These are phyloP conservation scores for Euwallacea fornicatus DNA, from an alignment of 1,140 invertebrate genomes.

Conservation along the genomic window DNA sequence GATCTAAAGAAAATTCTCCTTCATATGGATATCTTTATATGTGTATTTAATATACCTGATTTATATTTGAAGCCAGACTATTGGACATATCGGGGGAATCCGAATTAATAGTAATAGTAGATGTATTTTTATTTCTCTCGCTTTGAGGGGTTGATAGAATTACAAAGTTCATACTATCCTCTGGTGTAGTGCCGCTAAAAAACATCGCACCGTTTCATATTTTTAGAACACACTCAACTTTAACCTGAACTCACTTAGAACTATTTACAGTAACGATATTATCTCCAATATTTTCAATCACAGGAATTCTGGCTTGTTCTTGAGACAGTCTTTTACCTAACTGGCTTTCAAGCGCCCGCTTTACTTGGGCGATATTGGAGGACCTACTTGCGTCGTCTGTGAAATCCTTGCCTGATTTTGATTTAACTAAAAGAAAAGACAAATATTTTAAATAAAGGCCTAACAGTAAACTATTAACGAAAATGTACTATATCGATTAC, in stretches of 20 bases:
- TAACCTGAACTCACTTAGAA: slow-evolving; percentile 25
- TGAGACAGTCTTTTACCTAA: slow-evolving; percentile 36
- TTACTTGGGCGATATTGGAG: slow-evolving; percentile 37
- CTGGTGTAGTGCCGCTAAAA: slow-evolving; percentile 37
- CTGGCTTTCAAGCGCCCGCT: slow-evolving; percentile 40
- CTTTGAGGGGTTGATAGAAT: slow-evolving; percentile 42
- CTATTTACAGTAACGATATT: slow-evolving; percentile 42
- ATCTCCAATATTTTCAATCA: slow-evolving; percentile 30
- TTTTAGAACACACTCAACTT: background rate
- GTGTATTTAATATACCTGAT: slow-evolving; percentile 56
- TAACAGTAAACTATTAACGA: too few species aligned
- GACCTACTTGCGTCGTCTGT: slow-evolving; percentile 28
- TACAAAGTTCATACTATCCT: slow-evolving; percentile 43
- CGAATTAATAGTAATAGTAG: slow-evolving; percentile 62
- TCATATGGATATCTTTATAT: slow-evolving; percentile 20
- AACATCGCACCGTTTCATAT: background rate
- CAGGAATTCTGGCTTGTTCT: slow-evolving; percentile 16
- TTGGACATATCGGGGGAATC: slow-evolving; percentile 64
- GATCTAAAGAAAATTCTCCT: slow-evolving; percentile 50
- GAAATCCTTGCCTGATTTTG: slow-evolving; percentile 20
- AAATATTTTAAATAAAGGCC: too few species aligned
- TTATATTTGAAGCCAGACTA: slow-evolving; percentile 69
- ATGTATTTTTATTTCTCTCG: slow-evolving; percentile 54
- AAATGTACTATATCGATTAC: too few species aligned
- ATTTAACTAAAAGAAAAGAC: slow-evolving; percentile 15